Base-by-base conservation (phyloP, 2,888 invertebrate genomes). In the Ochropleura plecta region DNA sequence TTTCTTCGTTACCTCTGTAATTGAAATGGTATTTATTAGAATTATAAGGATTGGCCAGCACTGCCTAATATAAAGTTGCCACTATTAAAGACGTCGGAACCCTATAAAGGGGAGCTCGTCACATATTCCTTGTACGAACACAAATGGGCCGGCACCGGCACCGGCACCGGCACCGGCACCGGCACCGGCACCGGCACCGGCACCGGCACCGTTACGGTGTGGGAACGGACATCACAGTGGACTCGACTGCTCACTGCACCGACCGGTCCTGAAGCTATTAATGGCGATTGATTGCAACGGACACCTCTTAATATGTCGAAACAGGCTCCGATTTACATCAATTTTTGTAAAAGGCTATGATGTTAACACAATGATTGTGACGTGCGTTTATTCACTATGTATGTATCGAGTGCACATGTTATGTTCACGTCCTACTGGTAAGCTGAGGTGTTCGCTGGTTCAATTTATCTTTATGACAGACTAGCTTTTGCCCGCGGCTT, bases 81-180 rank as follows among this genome's bases (percentile, higher is more conserved):
- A 62, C 9, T 3, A 9, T 69, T 9, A 42, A 14, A 0, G 48
- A 53, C 62, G 30, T 30, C 30, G 72, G 85, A 82, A 73, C 82
- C 79, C 79, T 76, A 55, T 5, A 42, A n/a, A 60, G 30, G 42
- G 44, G 5, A 48, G 51, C 57, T 60, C 44, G 55, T 67, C 60
- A 53, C 18, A 73, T 75, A 63, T 63, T 74, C 70, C 44, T 46
- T 14, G 49, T 65, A 20, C 64, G 18, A 49, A 83, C 79, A 68
- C 72, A 86, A 85, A 83, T 83, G 75, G 79, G 53, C 57, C n/a
- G 40, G 49, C 49, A 66, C 84, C 80, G 83, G 49, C 49, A 66
- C 86, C 80, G 83, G 83, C 86, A 83, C 49, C 49, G 18, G n/a
- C 62, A 84, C 83, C 86, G 86, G 83, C 86, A 83, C n/a, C 49